Base-by-base conservation (phyloP, 64 coral and sea anemone species). In the Porites australiensis region DNA sequence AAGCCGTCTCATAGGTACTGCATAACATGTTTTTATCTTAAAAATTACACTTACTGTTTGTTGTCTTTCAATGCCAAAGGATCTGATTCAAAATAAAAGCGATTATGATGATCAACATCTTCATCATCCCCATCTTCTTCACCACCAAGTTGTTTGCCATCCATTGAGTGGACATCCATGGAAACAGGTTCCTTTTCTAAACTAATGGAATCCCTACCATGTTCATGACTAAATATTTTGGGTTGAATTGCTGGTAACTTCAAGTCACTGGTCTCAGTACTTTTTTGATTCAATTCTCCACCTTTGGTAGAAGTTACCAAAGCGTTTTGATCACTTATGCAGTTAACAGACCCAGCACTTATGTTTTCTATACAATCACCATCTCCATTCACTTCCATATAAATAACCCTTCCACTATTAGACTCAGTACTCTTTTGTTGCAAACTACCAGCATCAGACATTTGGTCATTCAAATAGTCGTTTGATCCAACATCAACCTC, bases 21-120 rank as follows among this genome's bases (percentile, higher is more conserved):
- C 10, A 49, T 3, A 22, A n/a, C 5, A 10, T 47, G 7, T 57
- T 57, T 0, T 8, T 57, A 50, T n/a, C n/a, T n/a, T n/a, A 75
- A 58, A 5, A 46, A 51, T 6, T 44, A 4, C 75, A 98, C 98
- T 96, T 92, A 99, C 98, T 99, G 91, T 64, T 90, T 79, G 79
- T 99, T 99, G 13, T 92, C 94, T 77, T 99, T 96, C 4, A 99
- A 49, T 22, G 98, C 98, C n/a, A 99, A 58, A 23, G 94, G 90
- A 74, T 99, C 98, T 13, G 98, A 99, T 77, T 99, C 98, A 94
- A 99, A 99, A 57, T 96, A 99, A 51, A 96, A 99, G 12, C 88
- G 88, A 71, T 96, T 91, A 57, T 86, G 96, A 46, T 74, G 21
- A 74, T 92, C 98, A 54, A 45, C 60, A 44, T 90, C 79, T 82